Conservation (phyloP, 1,140 invertebrate genomes). For the Arctopsyche grandis region DNA sequence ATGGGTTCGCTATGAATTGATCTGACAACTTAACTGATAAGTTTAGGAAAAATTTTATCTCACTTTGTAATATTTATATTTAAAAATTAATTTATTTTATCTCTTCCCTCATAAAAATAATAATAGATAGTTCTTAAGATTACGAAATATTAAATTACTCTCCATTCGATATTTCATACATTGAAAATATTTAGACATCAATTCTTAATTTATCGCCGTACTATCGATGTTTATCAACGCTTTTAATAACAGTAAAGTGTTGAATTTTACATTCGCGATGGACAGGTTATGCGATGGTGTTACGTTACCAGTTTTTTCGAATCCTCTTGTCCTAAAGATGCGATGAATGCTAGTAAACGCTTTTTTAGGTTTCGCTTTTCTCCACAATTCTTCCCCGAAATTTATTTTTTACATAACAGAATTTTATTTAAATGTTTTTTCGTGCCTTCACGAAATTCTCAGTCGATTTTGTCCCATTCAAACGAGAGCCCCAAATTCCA, state of each 20-base stretch:
- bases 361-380: neutral
- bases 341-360: neutral
- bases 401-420: neutral
- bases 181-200: constrained; percentile 5
- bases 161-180: constrained; percentile 28
- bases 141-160: no score
- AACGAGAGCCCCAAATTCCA: constrained; percentile 24
- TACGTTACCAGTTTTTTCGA: constrained; percentile 24
- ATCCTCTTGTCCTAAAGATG: neutral
- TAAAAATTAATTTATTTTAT: no score
- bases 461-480: constrained; percentile 6
- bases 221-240: constrained; percentile 20
- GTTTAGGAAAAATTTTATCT: no score
- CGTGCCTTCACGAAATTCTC: neutral
- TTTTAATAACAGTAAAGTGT: constrained; percentile 39
- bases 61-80: no score
- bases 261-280: constrained; percentile 4
- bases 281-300: constrained; percentile 28
- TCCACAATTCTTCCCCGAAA: neutral
- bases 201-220: constrained; percentile 17
- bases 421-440: neutral
- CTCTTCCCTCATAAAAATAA: no score
- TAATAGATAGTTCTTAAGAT: no score
- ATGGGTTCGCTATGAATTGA: no score
- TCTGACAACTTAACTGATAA: no score